Evolutionary conservation across 2,888 invertebrate species (phyloP).

Genomic region (Charanyca ferruginea): DNA sequence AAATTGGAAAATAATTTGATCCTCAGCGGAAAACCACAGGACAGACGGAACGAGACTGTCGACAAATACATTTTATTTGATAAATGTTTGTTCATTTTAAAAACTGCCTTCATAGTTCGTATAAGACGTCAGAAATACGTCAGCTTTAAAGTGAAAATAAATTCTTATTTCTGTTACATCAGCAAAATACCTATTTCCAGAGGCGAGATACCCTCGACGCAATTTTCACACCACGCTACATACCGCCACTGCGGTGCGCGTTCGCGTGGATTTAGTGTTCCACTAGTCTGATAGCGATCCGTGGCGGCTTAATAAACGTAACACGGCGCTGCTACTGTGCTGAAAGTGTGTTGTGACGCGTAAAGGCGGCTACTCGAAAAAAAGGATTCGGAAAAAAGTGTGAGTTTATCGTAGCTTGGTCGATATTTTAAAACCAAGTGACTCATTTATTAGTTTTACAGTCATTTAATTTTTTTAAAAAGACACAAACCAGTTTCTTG

Average conservation of each 20-base stretch:
- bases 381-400: neutral
- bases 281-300: conserved; percentile 23
- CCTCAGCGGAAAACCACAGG: conserved; percentile 42
- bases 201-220: conserved; percentile 1
- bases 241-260: conserved; percentile 21
- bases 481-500: too few relatives aligned
- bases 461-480: too few relatives aligned
- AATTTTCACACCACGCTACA: conserved; percentile 18
- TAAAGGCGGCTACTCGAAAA: neutral
- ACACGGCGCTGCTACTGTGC: too few relatives aligned
- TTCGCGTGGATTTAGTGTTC: conserved; percentile 36
- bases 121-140: neutral
- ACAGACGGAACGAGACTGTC: conserved; percentile 7
- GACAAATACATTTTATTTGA: conserved; percentile 1
- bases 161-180: neutral
- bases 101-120: neutral
- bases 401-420: neutral
- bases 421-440: neutral
- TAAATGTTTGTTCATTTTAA: neutral
- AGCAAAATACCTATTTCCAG: neutral
- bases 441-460: too few relatives aligned
- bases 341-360: conserved; percentile 27
- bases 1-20: conserved; percentile 73
- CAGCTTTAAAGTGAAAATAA: neutral
- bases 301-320: conserved; percentile 20